A percentile compares a stretch with the other conserved stretches of the same genome.
These are phyloP conservation scores for Neotoma lepida DNA, from an alignment of 2,113 vertebrate species.

Conservation along the genomic window DNA sequence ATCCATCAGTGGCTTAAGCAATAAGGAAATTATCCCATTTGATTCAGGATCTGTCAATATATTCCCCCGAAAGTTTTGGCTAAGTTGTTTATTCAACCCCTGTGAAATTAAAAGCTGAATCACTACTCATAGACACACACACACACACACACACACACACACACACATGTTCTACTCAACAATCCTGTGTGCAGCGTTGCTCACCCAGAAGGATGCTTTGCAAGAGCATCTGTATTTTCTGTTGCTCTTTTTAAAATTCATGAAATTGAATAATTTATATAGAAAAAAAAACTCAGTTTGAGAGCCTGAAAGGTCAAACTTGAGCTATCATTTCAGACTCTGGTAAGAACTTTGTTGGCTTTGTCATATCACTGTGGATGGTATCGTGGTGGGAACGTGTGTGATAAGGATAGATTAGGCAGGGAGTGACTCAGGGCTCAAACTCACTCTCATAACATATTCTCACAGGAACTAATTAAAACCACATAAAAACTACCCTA, in stretches of 20 bases:
- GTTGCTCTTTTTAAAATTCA: not conserved
- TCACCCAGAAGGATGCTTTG: not conserved
- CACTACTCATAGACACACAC: not conserved
- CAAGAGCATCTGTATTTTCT: not conserved
- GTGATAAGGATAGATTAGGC: not conserved
- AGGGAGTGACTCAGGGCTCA: not conserved
- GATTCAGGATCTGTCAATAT: not conserved
- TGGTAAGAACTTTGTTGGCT: not conserved
- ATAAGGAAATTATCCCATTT: not conserved
- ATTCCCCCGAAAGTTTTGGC: not conserved
- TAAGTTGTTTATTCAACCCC: not conserved
- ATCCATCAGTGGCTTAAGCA: not conserved
- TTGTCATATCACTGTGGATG: not conserved
- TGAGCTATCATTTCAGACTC: not conserved
- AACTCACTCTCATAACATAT: not conserved
- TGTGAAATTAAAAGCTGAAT: constrained; percentile 2
- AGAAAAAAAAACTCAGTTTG: not conserved
- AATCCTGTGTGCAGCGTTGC: not conserved
- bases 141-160: not conserved
- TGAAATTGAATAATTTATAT: not conserved
- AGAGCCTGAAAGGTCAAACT: not conserved
- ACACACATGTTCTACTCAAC: not conserved
- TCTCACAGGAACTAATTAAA: not conserved
- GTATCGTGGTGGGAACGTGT: too few relatives aligned
- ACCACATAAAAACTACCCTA: not conserved